Evolutionary conservation across 2,888 invertebrate genomes (phyloP), one percentile per base, ranked within the genome.

Genomic region (Standfussiana lucernea): DNA sequence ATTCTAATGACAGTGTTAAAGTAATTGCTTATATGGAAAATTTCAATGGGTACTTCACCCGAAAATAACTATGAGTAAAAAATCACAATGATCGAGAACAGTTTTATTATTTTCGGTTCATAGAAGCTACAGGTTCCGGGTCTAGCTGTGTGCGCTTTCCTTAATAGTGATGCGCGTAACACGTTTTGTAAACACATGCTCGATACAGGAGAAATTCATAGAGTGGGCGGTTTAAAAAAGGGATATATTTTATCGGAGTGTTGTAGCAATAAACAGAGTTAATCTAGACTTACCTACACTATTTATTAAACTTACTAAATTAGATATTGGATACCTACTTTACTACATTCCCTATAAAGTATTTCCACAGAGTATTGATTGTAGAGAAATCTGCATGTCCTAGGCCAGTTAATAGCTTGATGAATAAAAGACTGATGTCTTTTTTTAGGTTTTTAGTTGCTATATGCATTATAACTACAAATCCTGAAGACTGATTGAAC

Each of bases 21-120:
- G 65, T 74, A 79, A 79, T 84, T 72, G 47, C 72, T 74, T 64
- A n/a, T 10, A 42, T n/a, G 21, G 28, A 72, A 53, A 56, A 24
- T 67, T 21, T 21, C 6, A 42, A 15, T 24, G 61, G 70, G 64
- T 40, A n/a, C 35, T 70, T 69, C 37, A 50, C 18, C 32, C 59
- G 35, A 72, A 80, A 85, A 68, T 75, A 73, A 74, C 72, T 47
- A 35, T 47, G 3, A 18, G 21, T n/a, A 7, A 0, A 47, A 65
- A 32, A 56, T 5, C 10, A 45, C 18, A 28, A 32, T 13, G 40
- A 28, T 40, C 13, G 3, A 32, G 18, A 32, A 40, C 6, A 5
- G n/a, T 11, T 11, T 13, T 15, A 24, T 40, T 40, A 28, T 47
- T n/a, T 45, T 69, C 1, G 59, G 59, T 21, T 37, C 1, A 28